Evolutionary conservation across 2,113 vertebrate genomes (phyloP).

Genomic region (Ceyx margarethae): DNA sequence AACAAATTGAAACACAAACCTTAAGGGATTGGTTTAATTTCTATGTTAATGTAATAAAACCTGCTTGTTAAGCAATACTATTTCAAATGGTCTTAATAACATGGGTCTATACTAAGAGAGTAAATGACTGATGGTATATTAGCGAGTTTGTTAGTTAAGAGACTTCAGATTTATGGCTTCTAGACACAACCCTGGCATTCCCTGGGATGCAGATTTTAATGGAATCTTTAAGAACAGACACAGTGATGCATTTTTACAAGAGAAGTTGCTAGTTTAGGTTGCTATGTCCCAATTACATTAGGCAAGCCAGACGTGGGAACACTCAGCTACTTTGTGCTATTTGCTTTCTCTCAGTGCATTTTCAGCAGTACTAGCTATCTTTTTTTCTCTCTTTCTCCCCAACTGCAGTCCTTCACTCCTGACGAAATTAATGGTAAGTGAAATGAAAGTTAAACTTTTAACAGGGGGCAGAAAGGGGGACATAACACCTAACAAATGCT

Average conservation of each 20-base stretch:
- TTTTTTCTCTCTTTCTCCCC: conserved; percentile 55
- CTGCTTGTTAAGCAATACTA: neutral
- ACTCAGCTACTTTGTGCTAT: neutral
- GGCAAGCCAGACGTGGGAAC: neutral
- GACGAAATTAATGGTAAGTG: conserved; percentile 85
- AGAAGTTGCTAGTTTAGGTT: neutral
- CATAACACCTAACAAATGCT: neutral
- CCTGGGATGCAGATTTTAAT: conserved; percentile 3
- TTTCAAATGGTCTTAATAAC: neutral
- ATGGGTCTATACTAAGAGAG: neutral
- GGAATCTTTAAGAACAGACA: neutral
- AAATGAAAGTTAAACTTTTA: conserved; percentile 31
- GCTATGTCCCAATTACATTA: neutral
- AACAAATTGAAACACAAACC: neutral
- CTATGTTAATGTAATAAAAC: neutral
- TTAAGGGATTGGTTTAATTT: neutral
- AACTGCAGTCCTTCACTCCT: conserved; percentile 83
- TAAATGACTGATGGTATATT: neutral
- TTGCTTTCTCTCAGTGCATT: conserved; percentile 80
- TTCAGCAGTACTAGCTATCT: conserved; percentile 70
- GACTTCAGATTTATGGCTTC: neutral
- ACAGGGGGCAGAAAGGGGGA: neutral
- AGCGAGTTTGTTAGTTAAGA: neutral
- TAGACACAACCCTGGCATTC: neutral
- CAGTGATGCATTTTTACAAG: neutral